Base-by-base conservation (phyloP, 2,113 vertebrate genomes). In the Scolopax mira region DNA sequence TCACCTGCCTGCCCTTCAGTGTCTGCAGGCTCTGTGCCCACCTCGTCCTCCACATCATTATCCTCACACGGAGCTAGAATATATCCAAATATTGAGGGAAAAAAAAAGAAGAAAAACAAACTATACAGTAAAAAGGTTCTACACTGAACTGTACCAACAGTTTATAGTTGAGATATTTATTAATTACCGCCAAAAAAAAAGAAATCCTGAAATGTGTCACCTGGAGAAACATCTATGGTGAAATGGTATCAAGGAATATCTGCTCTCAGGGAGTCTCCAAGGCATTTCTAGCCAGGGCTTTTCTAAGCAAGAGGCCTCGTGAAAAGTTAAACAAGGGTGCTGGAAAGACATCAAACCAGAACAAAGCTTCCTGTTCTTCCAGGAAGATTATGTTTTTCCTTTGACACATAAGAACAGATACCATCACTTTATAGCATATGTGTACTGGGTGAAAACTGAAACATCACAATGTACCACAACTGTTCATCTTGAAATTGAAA, bases 11-110 rank as follows among this genome's bases (percentile, higher is more conserved):
- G 99, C 71, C 98, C 95, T 94, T 98, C 98, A 25, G 98, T 98
- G 96, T 98, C 98, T n/a, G 98, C 98, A 58, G 98, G 98, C 85
- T 98, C 99, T 0, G 98, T 98, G 88, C 97, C 97, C 95, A 98
- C 98, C 22, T 99, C 99, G 25, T 99, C 98, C 64, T 98, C 98
- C 71, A 98, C 98, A 39, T 98, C 98, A 28, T 98, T 98, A 93
- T 98, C 98, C 71, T 99, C 99, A 94, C 98, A 98, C 1, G 98
- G 98, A 82, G 98, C 99, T 99, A 98, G 46, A 98, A 98, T 31
- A 97, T 54, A 98, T 89, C 94, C 71, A 96, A 13, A 62, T 84
- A 95, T 93, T 96, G 73, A 95, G 66, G 41, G 15, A 19, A 25
- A 48, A 72, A 77, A 79, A 41, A 28, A 30, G n/a, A 18, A 65